Percentiles rank a stretch among this genome's conserved stretches.
Evolutionary conservation across 2,888 invertebrate species (phyloP).

Genomic region (Cybosia mesomella): DNA sequence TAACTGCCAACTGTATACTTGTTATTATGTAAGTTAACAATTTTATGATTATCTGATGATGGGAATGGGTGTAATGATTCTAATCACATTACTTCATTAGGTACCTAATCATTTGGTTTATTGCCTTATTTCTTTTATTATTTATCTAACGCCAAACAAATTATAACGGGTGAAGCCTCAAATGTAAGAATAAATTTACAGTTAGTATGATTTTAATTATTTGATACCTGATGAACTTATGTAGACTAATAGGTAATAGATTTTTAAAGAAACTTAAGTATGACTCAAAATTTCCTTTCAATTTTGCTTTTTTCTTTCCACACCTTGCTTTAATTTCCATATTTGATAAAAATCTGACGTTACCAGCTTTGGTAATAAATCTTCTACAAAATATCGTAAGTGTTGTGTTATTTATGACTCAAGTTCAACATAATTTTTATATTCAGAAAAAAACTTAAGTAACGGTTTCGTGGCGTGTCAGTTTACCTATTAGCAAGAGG

Average conservation of each 20-base stretch:
- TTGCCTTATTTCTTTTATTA: neutral
- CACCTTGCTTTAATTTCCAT: neutral
- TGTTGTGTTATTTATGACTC: constrained; percentile 25
- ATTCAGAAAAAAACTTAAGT: constrained; percentile 29
- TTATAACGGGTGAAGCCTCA: neutral
- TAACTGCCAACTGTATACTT: constrained; percentile 8
- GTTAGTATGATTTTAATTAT: neutral
- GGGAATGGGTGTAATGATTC: constrained; percentile 3
- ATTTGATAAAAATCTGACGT: neutral
- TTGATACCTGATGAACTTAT: neutral
- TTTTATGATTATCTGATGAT: neutral
- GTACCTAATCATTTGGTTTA: constrained; percentile 1
- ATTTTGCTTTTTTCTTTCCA: too few relatives aligned
- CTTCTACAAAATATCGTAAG: constrained; percentile 13
- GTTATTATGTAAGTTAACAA: constrained; percentile 3
- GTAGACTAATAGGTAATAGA: neutral
- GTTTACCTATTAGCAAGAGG: constrained; percentile 59
- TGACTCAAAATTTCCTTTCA: neutral
- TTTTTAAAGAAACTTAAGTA: neutral
- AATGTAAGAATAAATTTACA: neutral
- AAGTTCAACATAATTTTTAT: constrained; percentile 24
- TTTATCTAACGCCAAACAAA: neutral
- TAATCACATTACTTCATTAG: neutral
- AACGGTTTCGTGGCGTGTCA: constrained; percentile 44
- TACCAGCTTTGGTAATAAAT: neutral